A percentile compares a stretch with the other conserved stretches of the same genome.
Evolutionary conservation across 1,140 invertebrate genomes (phyloP).

Genomic region (Diorhabda elongata): DNA sequence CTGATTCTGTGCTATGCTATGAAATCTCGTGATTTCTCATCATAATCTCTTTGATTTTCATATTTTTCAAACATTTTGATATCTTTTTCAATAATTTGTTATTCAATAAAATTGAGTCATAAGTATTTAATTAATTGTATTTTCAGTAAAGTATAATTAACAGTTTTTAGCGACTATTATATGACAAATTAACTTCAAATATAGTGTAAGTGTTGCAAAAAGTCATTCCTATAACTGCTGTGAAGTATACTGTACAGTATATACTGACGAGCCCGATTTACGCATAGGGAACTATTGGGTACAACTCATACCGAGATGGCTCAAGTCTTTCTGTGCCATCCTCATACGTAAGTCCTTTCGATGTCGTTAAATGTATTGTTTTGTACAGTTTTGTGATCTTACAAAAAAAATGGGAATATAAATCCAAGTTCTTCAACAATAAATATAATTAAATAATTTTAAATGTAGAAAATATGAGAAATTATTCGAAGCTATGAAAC

Average conservation of each 20-base stretch:
- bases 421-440: neutral
- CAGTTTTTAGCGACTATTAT: no score
- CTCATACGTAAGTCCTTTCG: slow-evolving; percentile 53
- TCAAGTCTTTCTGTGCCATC: slow-evolving; percentile 73
- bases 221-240: neutral
- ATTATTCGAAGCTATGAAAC: no score
- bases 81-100: no score
- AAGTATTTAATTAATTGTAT: no score
- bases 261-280: slow-evolving; percentile 13
- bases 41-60: no score
- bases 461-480: neutral
- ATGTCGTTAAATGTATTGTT: slow-evolving; percentile 26
- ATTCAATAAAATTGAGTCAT: no score
- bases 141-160: no score
- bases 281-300: slow-evolving; percentile 47
- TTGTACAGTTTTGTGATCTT: slow-evolving; percentile 37
- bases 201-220: slow-evolving; percentile 9
- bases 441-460: slow-evolving; percentile 2
- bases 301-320: slow-evolving; percentile 56
- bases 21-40: no score
- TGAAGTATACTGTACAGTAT: slow-evolving; percentile 5
- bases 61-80: no score
- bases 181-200: no score
- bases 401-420: slow-evolving; percentile 6
- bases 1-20: no score